Evolutionary conservation across 2,888 invertebrate species (phyloP), one percentile per base, ranked within the genome.

Genomic region (Sthenelais limicola): DNA sequence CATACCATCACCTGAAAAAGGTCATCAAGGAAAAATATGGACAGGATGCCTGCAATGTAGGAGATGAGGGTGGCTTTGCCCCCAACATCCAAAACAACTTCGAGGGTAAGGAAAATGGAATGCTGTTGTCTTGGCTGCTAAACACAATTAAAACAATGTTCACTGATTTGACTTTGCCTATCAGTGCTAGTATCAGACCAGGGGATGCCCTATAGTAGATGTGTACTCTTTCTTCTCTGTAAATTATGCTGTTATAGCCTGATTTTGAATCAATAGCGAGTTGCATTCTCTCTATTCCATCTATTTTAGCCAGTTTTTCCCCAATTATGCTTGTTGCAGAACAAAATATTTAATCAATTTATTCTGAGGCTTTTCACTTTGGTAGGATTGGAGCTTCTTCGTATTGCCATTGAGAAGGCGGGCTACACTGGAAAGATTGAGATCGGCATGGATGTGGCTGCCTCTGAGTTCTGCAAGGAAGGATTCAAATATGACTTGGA

Each of bases 381-480:
- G 48, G 3, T 73, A 87, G 97, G 95, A 71, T 90, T 98, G 66
- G 91, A 91, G 82, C 91, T 98, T 58, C 94, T 98, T 83, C 92
- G 91, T 74, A 92, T 93, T 82, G 97, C 98, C 79, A 98, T 98
- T 85, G 92, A 92, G 78, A 94, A 94, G 88, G 98, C 97, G 84
- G 99, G 98, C 69, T 99, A 98, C 90, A 95, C 95, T 80, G 98
- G 97, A 81, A 94, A 97, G 85, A 90, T 99, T 82, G 94, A 97
- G 85, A 98, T 99, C 84, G 98, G 97, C 71, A 98, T 99, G 98
- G 99, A 99, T 89, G 96, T 98, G 43, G 99, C 98, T 68, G 98
- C 99, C 1, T 98, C 98, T 0, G 98, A 99, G 89, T 98, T 99
- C 91, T 94, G 90, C 91, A 87, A 86, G 75, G 89, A 91, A 52